A percentile compares a stretch with the other conserved stretches of the same genome.
Evolutionary conservation across 2,797 vertebrate species (phyloP).

Genomic region (Cryptoblepharus egeriae): DNA sequence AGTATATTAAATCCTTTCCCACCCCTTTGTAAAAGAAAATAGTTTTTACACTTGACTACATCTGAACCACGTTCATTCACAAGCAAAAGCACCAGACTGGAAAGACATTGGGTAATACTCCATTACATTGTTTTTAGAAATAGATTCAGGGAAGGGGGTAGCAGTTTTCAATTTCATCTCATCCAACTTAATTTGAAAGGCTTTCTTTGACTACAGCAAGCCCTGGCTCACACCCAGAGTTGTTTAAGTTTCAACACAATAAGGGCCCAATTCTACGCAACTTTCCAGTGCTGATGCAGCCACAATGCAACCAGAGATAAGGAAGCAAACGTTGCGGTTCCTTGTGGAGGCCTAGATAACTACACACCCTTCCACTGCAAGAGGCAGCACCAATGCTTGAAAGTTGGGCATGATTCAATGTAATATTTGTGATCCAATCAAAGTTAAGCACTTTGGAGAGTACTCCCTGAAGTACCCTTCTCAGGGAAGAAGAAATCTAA

Average conservation of each 20-base stretch:
- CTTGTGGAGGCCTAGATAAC: too few relatives aligned
- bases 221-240: background rate
- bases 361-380: too few relatives aligned
- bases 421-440: too few relatives aligned
- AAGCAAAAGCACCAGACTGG: constrained; percentile 30
- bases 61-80: constrained; percentile 27
- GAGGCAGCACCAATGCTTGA: too few relatives aligned
- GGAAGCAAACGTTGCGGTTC: too few relatives aligned
- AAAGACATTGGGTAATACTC: constrained; percentile 7
- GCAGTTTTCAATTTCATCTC: background rate
- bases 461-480: too few relatives aligned
- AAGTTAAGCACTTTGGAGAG: too few relatives aligned
- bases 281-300: too few relatives aligned
- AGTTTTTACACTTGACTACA: constrained; percentile 18
- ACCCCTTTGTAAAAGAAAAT: constrained; percentile 10
- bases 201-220: background rate
- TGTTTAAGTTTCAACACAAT: background rate
- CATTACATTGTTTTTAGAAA: constrained; percentile 24
- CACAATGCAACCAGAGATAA: too few relatives aligned
- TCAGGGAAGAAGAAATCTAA: too few relatives aligned
- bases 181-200: background rate
- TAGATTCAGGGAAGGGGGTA: background rate
- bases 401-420: too few relatives aligned
- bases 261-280: too few relatives aligned
- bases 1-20: constrained; percentile 35